Evolutionary conservation across 2,113 vertebrate genomes (phyloP), one percentile per base, ranked within the genome.

Genomic region (Nycticryphes semicollaris): DNA sequence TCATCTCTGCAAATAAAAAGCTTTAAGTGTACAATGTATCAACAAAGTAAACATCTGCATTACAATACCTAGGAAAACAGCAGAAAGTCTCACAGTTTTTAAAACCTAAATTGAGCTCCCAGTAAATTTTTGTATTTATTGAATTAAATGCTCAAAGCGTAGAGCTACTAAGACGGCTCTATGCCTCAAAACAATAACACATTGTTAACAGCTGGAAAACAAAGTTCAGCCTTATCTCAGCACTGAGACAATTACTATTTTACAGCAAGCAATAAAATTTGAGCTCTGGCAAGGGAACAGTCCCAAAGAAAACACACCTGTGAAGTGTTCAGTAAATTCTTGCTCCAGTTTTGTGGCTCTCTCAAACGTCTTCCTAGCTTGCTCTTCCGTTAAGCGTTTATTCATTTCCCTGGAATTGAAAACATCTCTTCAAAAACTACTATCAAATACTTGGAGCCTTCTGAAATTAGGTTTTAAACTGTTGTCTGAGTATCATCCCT

Each of bases 281-380:
- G 24, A 84, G 3, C 39, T 45, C 48, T 62, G 70, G 37, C 47
- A 92, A 94, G n/a, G 27, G 35, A 89, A 79, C 33, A 81, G 12
- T 39, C 25, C 66, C 24, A 84, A 76, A 75, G 17, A 79, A 92
- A 72, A 96, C 98, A 95, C 20, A 99, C 99, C 99, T 98, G 99
- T 99, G 97, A 99, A 99, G 93, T 99, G 99, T 97, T 99, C 99
- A 18, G 99, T 99, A 96, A 99, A 99, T 95, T 99, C 99, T 90
- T 99, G 99, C 97, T 99, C 99, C 98, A 99, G 98, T 96, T 99
- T 99, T 97, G 98, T 98, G 73, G 99, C 99, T 97, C 99, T 96
- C 97, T 99, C 99, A 87, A 99, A 99, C 0, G 99, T 99, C 97
- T 99, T 99, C 97, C 97, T 98, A 87, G 99, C 99, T 97, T 99